A percentile compares a stretch with the other conserved stretches of the same genome.
These are phyloP conservation scores for Nezara viridula DNA, from an alignment of 2,888 invertebrate species.

Conservation along the genomic window DNA sequence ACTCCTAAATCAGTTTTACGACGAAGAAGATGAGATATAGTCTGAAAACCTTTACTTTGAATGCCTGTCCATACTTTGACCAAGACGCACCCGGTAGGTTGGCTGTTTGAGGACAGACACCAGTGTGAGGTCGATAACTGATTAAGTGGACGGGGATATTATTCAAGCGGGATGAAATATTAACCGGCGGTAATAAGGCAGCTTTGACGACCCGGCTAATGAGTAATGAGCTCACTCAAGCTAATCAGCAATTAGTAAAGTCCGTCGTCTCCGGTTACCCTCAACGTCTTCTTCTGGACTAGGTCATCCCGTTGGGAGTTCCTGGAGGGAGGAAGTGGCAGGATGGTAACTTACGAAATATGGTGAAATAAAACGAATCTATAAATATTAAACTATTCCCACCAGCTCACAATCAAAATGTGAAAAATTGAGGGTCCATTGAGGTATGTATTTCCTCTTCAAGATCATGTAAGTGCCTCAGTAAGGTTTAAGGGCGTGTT, in stretches of 20 bases:
- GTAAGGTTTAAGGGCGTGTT: no score
- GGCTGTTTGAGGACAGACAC: background rate
- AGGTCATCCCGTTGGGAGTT: background rate
- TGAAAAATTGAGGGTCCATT: no score
- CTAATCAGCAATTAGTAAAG: slow-evolving; percentile 20
- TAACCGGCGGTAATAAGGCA: slow-evolving; percentile 15
- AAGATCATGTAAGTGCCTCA: no score
- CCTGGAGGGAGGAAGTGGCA: background rate
- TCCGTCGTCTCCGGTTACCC: background rate
- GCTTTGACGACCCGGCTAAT: slow-evolving; percentile 23
- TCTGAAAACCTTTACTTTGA: no score
- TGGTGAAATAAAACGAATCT: no score
- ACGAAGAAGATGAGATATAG: no score
- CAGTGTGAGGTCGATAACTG: background rate
- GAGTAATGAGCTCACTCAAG: slow-evolving; percentile 25
- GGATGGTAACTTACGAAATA: no score
- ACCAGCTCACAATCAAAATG: no score
- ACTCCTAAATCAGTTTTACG: no score
- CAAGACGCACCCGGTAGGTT: background rate
- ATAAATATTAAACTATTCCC: no score
- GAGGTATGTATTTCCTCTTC: no score
- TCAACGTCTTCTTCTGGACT: background rate
- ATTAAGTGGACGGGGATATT: slow-evolving; percentile 22
- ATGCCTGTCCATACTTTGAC: no score
- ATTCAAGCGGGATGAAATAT: slow-evolving; percentile 10